Evolutionary conservation across 2,888 invertebrate genomes (phyloP).

Genomic region (Cantharis lateralis): DNA sequence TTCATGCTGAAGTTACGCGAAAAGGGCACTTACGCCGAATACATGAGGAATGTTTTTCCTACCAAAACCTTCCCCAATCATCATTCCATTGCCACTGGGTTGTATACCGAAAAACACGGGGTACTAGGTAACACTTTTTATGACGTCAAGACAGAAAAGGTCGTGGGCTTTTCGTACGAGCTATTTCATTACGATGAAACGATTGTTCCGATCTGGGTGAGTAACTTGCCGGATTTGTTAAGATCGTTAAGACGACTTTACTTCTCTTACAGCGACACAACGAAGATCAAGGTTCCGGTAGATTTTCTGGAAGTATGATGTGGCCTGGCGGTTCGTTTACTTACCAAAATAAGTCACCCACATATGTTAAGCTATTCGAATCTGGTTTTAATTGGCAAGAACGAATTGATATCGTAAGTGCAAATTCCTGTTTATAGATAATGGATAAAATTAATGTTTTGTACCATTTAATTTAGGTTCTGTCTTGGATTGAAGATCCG

Average conservation of each 20-base stretch:
- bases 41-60: slow-evolving; percentile 66
- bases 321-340: slow-evolving; percentile 68
- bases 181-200: slow-evolving; percentile 63
- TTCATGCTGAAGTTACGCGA: slow-evolving; percentile 61
- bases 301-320: slow-evolving; percentile 69
- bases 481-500: slow-evolving; percentile 64
- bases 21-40: slow-evolving; percentile 62
- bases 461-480: slow-evolving; percentile 49
- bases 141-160: slow-evolving; percentile 55
- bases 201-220: slow-evolving; percentile 65
- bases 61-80: slow-evolving; percentile 80
- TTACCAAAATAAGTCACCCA: slow-evolving; percentile 59
- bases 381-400: slow-evolving; percentile 55
- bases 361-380: slow-evolving; percentile 56
- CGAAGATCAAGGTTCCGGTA: slow-evolving; percentile 58
- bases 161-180: slow-evolving; percentile 50
- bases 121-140: slow-evolving; percentile 67
- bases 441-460: not conserved
- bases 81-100: slow-evolving; percentile 71
- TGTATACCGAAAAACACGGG: slow-evolving; percentile 71
- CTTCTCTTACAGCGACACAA: slow-evolving; percentile 59
- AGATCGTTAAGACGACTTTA: slow-evolving; percentile 1
- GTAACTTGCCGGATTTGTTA: slow-evolving; percentile 24
- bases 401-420: slow-evolving; percentile 61
- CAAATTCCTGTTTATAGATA: not conserved